Base-by-base conservation (phyloP, 1,140 invertebrate genomes). In the Conus betulinus region DNA sequence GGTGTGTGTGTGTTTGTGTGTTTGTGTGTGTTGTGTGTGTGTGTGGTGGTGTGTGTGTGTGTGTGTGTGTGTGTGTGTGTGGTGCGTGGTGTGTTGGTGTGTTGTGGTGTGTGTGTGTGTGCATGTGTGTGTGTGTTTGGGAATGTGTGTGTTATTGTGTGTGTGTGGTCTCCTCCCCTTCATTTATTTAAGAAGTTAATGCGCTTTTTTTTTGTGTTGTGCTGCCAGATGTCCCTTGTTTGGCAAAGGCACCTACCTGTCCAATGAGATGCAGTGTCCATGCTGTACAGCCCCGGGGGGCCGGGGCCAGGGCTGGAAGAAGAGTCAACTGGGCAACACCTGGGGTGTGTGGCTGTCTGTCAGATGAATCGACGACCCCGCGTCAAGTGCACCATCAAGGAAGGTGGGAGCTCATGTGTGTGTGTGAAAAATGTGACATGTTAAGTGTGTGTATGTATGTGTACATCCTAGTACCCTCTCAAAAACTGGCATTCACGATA, bases 291-390 rank as follows among this genome's bases (percentile, higher is more conserved):
- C 93, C 97, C 97, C 23, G 96, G 96, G 81, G n/a, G n/a, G n/a
- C n/a, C n/a, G n/a, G n/a, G 97, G 97, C 0, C 96, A 96, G 89
- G 96, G 96, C 15, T 98, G 97, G 97, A 96, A 97, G 13, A 96
- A 96, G 53, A 98, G 97, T 92, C 93, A 96, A 57, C 95, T 98
- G 63, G 97, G 97, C 7, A 96, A 96, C 39, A 96, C 87, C 94
- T 98, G 57, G 97, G 97, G 53, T 97, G 97, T 94, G 96, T 98
- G 39, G 97, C 97, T 23, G 94, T 98, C 51, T 97, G 97, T 95
- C 97, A 98, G 96, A 95, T 98, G 90, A 96, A 96, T 98, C 86
- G 96, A 97, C 94, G 96, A 97, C 92, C 96, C 96, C 15, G 97
- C 89, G 96, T 96, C 15, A 95, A 95, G 90, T 96, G 95, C 89